These are phyloP conservation scores for Fragum fragum DNA, from an alignment of 2,888 invertebrate species.

Conservation along the genomic window DNA sequence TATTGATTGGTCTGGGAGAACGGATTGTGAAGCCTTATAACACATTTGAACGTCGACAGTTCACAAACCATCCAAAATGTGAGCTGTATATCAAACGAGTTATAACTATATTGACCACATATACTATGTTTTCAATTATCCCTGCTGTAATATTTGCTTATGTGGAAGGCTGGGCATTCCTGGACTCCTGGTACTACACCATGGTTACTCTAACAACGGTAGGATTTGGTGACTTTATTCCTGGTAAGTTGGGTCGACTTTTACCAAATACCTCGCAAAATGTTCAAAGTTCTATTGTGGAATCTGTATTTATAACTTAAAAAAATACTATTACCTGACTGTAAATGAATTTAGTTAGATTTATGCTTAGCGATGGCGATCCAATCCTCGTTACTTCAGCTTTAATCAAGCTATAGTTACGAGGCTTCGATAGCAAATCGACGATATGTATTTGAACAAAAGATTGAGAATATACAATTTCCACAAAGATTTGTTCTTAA, in stretches of 20 bases:
- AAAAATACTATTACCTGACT: too few relatives aligned
- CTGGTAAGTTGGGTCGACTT: conserved; percentile 67
- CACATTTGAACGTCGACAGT: conserved; percentile 39
- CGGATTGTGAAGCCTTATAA: conserved; percentile 45
- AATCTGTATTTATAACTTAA: too few relatives aligned
- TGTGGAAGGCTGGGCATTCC: conserved; percentile 71
- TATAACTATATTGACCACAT: conserved; percentile 22
- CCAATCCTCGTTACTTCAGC: too few relatives aligned
- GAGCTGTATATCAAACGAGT: conserved; percentile 40
- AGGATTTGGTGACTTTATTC: conserved; percentile 19
- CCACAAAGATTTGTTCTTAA: too few relatives aligned
- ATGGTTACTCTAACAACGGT: conserved; percentile 64
- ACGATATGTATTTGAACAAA: too few relatives aligned
- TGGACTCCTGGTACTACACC: conserved; percentile 70
- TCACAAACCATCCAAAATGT: conserved; percentile 32
- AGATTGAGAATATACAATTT: too few relatives aligned
- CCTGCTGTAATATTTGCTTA: conserved; percentile 59
- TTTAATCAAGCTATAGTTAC: too few relatives aligned
- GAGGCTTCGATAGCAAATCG: too few relatives aligned
- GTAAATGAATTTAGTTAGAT: neutral
- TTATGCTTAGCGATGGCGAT: too few relatives aligned
- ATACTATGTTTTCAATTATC: conserved; percentile 47
- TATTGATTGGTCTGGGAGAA: conserved; percentile 59
- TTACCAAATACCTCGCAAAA: too few relatives aligned
- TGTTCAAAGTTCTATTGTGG: neutral